Evolutionary conservation across 1,140 invertebrate species (phyloP), one percentile per base, ranked within the genome.

Genomic region (Drosophila watanabei): DNA sequence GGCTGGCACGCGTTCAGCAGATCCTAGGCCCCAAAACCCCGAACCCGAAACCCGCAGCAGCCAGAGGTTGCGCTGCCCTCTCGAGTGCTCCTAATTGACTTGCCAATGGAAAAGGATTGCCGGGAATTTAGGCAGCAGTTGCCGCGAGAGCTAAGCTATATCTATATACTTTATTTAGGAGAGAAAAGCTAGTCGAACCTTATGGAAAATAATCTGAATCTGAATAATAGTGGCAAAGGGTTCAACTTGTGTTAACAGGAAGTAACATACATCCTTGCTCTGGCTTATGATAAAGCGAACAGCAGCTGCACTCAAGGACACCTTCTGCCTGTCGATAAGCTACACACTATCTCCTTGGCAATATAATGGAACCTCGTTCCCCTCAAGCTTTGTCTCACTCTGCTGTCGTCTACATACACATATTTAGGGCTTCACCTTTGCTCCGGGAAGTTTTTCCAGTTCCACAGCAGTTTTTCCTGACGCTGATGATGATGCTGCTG

Each of bases 1-100:
- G 85, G 84, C 85, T 84, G 78, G 80, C 80, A 89, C 72, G 72
- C 80, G 77, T 84, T 56, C 41, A 18, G 54, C 56, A 28, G 59
- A 43, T 2, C 43, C 13, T 11, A 35, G 35, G 10, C 13, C 35
- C 13, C 5, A 13, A 11, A 37, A 11, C 33, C 33, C 33, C 33
- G 4, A 10, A 2, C 33, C 6, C 9, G n/a, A 10, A 24, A 1
- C 24, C 24, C 24, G 24, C 24, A 24, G 24, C 24, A 24, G 24
- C 24, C 24, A 24, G 16, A 10, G 30, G 35, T 11, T 28, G 18
- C 51, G 45, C 32, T 20, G 30, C 18, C 51, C 51, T 35, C 51
- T 76, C 54, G 59, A 77, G 73, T 52, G 62, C 75, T 68, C 48
- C 62, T 77, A 77, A 77, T 77, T 77, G 75, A 77, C 73, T 77